Conservation (phyloP, 2,113 vertebrate genomes). For the Epinephelus lanceolatus region DNA sequence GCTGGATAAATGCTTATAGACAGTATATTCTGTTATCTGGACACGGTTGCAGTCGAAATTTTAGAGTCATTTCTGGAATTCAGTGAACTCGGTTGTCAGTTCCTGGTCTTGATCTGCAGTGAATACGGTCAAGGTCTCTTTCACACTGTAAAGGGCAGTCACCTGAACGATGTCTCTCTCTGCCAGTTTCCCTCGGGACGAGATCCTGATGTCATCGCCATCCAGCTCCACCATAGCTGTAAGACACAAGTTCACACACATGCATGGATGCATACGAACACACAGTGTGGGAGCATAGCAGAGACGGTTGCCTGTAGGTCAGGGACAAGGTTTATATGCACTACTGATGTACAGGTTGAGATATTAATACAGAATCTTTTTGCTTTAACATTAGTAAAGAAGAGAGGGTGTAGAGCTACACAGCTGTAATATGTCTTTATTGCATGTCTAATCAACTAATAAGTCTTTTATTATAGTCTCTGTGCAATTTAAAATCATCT, state of each 20-base stretch:
- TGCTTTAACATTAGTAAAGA: neutral
- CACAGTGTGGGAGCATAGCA: conserved; percentile 15
- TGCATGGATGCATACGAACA: neutral
- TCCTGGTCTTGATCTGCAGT: neutral
- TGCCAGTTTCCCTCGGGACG: conserved; percentile 92
- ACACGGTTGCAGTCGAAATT: neutral
- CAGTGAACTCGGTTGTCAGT: neutral
- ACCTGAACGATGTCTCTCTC: conserved; percentile 97
- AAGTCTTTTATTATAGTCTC: conserved; percentile 44
- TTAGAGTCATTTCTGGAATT: neutral
- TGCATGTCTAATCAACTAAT: conserved; percentile 62
- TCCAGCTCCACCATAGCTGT: conserved; percentile 97
- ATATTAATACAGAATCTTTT: neutral
- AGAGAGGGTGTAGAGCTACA: neutral
- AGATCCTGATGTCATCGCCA: conserved; percentile 93
- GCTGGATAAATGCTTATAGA: neutral
- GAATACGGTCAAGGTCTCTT: neutral
- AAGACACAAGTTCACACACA: conserved; percentile 39
- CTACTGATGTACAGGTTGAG: neutral
- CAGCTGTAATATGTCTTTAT: conserved; percentile 28
- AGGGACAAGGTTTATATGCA: neutral
- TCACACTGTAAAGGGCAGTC: conserved; percentile 53
- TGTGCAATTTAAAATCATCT: conserved; percentile 62
- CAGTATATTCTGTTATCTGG: neutral
- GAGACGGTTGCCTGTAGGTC: neutral